Evolutionary conservation across 2,113 vertebrate species (phyloP).

Genomic region (Symphodus melops): DNA sequence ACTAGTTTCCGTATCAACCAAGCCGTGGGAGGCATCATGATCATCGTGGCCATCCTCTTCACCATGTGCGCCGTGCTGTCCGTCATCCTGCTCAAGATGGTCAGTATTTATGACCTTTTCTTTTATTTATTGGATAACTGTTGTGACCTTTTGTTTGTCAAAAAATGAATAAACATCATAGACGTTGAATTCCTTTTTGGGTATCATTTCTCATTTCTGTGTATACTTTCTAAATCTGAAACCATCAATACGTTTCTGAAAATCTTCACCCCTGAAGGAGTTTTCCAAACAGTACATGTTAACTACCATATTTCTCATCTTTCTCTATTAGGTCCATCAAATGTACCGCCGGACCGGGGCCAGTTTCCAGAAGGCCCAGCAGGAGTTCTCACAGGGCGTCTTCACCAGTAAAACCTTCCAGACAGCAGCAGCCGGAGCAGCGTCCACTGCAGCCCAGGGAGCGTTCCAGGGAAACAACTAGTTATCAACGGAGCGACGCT

Average conservation of each 20-base stretch:
- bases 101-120: conserved; percentile 70
- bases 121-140: not conserved
- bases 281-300: no score
- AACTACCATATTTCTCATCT: not conserved
- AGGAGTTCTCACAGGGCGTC: conserved; percentile 96
- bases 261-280: no score
- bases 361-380: conserved; percentile 96
- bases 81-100: conserved; percentile 92
- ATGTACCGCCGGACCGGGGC: conserved; percentile 93
- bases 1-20: conserved; percentile 36
- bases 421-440: conserved; percentile 81
- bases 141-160: not conserved
- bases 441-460: conserved; percentile 86
- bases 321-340: conserved; percentile 87
- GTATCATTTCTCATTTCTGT: no score
- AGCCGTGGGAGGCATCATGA: conserved; percentile 89
- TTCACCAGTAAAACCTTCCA: conserved; percentile 90
- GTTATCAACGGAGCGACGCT: not conserved
- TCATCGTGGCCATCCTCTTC: conserved; percentile 93
- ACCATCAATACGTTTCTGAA: no score
- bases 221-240: no score
- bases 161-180: no score
- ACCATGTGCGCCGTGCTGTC: conserved; percentile 87
- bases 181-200: no score
- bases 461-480: conserved; percentile 86